phyloP scores from a whole-genome alignment of 2,797 vertebrate species.

The Paramormyrops hopkinsi region DNA sequence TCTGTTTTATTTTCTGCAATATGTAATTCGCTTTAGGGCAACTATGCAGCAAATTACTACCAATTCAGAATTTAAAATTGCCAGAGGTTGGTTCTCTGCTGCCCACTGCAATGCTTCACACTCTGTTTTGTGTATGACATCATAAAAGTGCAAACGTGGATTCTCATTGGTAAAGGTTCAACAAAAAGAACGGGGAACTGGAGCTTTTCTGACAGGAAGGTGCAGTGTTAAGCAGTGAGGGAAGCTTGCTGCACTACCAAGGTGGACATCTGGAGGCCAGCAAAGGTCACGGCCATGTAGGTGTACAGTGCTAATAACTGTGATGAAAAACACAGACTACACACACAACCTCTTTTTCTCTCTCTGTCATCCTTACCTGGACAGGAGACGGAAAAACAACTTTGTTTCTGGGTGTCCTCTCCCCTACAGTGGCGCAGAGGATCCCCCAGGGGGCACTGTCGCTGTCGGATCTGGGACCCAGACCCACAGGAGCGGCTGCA shows the following conservation, averaged over 20 bases:
- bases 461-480: constrained; percentile 55
- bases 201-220: background rate
- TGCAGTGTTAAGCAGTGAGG: background rate
- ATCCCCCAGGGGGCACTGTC: constrained; percentile 55
- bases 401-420: constrained; percentile 54
- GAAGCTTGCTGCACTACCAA: background rate
- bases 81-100: background rate
- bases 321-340: background rate
- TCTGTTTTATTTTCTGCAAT: background rate
- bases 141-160: background rate
- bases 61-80: background rate
- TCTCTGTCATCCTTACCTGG: constrained; percentile 55
- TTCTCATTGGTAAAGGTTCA: background rate
- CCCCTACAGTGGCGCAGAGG: constrained; percentile 62
- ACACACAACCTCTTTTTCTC: background rate
- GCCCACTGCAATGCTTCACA: background rate
- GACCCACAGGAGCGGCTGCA: constrained; percentile 72
- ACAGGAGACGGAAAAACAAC: constrained; percentile 73
- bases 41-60: background rate
- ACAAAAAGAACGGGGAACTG: background rate
- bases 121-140: background rate
- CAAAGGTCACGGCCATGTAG: background rate
- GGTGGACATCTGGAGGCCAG: background rate
- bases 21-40: background rate
- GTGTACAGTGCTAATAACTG: background rate